Evolutionary conservation across 2,113 vertebrate genomes (phyloP).

Genomic region (Eretmodus cyanostictus): DNA sequence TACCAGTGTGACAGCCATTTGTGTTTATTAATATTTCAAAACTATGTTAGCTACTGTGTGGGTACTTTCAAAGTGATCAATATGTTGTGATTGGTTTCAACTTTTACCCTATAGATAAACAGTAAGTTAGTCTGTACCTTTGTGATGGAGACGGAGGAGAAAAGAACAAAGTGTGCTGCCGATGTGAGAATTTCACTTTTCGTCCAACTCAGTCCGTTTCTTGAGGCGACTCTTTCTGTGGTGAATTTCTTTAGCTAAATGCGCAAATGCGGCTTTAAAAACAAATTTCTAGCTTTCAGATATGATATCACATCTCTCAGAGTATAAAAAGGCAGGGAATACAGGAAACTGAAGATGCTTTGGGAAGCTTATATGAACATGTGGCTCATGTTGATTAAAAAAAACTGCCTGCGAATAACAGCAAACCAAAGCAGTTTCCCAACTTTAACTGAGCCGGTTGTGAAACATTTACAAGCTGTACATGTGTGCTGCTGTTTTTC

Average conservation of each 20-base stretch:
- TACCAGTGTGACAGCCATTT: background rate
- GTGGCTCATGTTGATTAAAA: background rate
- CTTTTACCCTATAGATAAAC: background rate
- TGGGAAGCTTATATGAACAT: background rate
- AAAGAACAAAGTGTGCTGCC: background rate
- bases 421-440: conserved; percentile 30
- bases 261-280: conserved; percentile 21
- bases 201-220: background rate
- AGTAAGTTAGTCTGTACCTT: background rate
- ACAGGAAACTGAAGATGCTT: background rate
- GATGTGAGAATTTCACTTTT: background rate
- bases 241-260: background rate
- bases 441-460: background rate
- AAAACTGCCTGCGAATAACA: background rate
- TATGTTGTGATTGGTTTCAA: background rate
- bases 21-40: background rate
- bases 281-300: background rate
- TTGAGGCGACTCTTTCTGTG: background rate
- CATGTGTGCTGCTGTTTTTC: background rate
- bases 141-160: background rate
- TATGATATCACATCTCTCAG: background rate
- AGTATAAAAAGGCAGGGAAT: background rate
- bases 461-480: background rate
- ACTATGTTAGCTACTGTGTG: background rate
- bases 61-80: background rate